These are phyloP conservation scores for Hemibagrus guttatus DNA, from an alignment of 2,797 vertebrate species.

Conservation along the genomic window DNA sequence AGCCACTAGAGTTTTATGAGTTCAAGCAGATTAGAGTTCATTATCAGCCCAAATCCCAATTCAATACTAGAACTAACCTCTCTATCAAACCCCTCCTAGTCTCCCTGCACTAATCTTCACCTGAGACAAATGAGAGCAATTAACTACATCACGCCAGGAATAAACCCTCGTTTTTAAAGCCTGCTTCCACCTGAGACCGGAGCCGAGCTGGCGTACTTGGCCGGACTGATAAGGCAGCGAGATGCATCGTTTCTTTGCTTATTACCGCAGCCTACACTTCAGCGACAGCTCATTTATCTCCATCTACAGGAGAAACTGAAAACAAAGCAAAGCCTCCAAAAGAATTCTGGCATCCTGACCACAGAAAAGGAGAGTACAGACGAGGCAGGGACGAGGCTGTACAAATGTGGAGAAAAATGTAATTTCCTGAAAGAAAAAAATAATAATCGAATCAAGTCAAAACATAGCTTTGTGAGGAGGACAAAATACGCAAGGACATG, in stretches of 20 bases:
- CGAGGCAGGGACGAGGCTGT: background rate
- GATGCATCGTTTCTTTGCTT: conserved; percentile 54
- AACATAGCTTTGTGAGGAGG: conserved; percentile 4
- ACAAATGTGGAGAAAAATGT: conserved; percentile 23
- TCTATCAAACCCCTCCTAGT: background rate
- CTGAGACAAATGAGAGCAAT: background rate
- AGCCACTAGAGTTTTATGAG: background rate
- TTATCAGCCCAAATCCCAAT: background rate
- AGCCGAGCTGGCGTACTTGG: background rate
- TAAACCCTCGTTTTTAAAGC: conserved; percentile 25
- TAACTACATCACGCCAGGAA: background rate
- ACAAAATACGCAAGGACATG: conserved; percentile 6
- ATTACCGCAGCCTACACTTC: conserved; percentile 46
- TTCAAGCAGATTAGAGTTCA: background rate
- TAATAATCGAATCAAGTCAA: background rate
- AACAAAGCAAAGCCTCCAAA: conserved; percentile 37
- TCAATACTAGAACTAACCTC: background rate
- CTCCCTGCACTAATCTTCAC: background rate
- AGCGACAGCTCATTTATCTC: conserved; percentile 58
- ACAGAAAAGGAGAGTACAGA: background rate
- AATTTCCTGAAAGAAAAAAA: conserved; percentile 3
- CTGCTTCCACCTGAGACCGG: conserved; percentile 7
- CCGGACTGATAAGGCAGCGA: conserved; percentile 33
- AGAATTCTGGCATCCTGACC: conserved; percentile 32
- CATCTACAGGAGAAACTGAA: conserved; percentile 30